Evolutionary conservation across 2,797 vertebrate species (phyloP).

Genomic region (Fratercula arctica): DNA sequence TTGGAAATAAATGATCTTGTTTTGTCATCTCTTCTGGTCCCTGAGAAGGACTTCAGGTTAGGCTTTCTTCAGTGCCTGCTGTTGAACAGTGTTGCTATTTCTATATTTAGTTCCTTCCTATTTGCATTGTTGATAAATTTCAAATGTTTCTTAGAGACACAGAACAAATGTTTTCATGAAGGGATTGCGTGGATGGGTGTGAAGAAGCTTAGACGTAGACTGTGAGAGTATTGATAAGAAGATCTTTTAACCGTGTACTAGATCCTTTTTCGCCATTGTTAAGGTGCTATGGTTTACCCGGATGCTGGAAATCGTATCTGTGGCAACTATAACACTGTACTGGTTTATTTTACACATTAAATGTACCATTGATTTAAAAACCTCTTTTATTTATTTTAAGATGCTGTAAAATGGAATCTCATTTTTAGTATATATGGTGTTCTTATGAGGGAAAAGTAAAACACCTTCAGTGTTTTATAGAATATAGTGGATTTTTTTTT

Average conservation of each 20-base stretch:
- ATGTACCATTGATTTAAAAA: not conserved
- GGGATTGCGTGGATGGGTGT: not conserved
- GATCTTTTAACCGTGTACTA: not conserved
- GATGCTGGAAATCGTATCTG: not conserved
- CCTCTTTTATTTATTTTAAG: not conserved
- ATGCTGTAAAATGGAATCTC: not conserved
- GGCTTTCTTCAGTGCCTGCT: not conserved
- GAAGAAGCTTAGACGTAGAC: not conserved
- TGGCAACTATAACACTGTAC: not conserved
- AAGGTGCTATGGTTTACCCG: not conserved
- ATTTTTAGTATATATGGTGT: not conserved
- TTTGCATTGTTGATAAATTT: not conserved
- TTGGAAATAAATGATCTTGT: not conserved
- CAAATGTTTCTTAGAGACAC: not conserved
- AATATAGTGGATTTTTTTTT: not conserved
- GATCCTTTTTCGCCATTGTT: not conserved
- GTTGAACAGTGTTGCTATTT: not conserved
- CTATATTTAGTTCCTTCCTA: not conserved
- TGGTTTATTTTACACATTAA: not conserved
- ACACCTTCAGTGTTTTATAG: not conserved
- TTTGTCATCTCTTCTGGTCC: not conserved
- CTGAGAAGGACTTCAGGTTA: not conserved
- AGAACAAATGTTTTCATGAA: not conserved
- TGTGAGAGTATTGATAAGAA: accelerated
- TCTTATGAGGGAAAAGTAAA: not conserved